These are phyloP conservation scores for Shinisaurus crocodilurus DNA, from an alignment of 2,113 vertebrate genomes.

Conservation along the genomic window DNA sequence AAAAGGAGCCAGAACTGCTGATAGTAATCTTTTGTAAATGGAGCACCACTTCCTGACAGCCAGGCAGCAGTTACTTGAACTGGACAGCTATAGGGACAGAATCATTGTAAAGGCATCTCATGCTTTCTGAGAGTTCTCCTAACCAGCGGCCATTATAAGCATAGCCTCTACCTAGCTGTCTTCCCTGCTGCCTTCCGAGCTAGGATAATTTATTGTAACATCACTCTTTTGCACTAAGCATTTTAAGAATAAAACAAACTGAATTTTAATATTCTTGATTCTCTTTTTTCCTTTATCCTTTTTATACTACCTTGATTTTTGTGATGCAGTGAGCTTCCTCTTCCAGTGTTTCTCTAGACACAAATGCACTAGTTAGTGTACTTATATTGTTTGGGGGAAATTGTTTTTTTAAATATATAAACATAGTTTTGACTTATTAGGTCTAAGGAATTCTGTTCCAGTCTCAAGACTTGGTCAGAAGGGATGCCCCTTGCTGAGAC, in stretches of 20 bases:
- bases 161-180: neutral
- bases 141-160: neutral
- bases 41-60: neutral
- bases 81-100: neutral
- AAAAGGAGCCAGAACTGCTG: slow-evolving; percentile 2
- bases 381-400: no score
- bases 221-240: neutral
- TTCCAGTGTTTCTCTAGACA: neutral
- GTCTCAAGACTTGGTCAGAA: no score
- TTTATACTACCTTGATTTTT: neutral
- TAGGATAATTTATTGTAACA: slow-evolving; percentile 1
- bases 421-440: no score
- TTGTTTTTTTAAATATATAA: no score
- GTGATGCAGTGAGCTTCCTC: neutral
- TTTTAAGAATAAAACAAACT: slow-evolving; percentile 21
- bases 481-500: no score
- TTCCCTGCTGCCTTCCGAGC: neutral
- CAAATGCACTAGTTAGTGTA: no score
- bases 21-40: neutral
- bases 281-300: neutral
- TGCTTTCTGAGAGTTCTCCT: neutral
- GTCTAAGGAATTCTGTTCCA: no score
- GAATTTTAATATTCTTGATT: neutral
- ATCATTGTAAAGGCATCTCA: neutral
- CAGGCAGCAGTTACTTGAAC: neutral